phyloP scores from a whole-genome alignment of 2,113 vertebrate species.

The Abramis brama region DNA sequence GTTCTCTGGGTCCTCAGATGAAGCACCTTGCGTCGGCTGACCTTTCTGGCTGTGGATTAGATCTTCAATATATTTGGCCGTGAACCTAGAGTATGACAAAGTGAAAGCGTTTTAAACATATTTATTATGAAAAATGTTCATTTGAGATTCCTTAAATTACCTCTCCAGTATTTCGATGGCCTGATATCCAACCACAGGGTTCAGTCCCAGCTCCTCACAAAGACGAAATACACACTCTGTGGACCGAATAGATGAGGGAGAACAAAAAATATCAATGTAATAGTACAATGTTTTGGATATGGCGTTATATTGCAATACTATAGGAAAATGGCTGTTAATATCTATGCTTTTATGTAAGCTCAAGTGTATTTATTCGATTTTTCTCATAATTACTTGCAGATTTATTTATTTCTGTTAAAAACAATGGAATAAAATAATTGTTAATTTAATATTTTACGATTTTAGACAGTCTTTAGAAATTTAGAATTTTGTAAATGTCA shows the following conservation, averaged over 20 bases:
- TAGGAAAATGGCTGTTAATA: too few relatives aligned
- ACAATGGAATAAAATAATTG: too few relatives aligned
- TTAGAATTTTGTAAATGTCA: not conserved
- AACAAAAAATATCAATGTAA: not conserved
- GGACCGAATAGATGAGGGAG: constrained; percentile 4
- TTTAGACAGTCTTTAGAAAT: too few relatives aligned
- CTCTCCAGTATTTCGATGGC: constrained; percentile 75
- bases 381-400: too few relatives aligned
- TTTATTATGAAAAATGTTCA: not conserved
- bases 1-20: constrained; percentile 37
- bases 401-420: too few relatives aligned
- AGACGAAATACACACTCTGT: constrained; percentile 72
- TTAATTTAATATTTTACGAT: not conserved
- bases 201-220: constrained; percentile 68
- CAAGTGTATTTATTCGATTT: too few relatives aligned
- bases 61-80: constrained; percentile 81
- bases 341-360: too few relatives aligned
- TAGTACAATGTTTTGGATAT: not conserved
- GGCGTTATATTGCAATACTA: too few relatives aligned
- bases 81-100: constrained; percentile 79
- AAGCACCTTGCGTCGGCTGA: not conserved
- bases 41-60: constrained; percentile 59
- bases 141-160: constrained; percentile 50
- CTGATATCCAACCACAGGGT: constrained; percentile 70
- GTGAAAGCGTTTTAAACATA: not conserved